These are phyloP conservation scores for Cephus nigrinus DNA, from an alignment of 2,888 invertebrate genomes.

Conservation along the genomic window DNA sequence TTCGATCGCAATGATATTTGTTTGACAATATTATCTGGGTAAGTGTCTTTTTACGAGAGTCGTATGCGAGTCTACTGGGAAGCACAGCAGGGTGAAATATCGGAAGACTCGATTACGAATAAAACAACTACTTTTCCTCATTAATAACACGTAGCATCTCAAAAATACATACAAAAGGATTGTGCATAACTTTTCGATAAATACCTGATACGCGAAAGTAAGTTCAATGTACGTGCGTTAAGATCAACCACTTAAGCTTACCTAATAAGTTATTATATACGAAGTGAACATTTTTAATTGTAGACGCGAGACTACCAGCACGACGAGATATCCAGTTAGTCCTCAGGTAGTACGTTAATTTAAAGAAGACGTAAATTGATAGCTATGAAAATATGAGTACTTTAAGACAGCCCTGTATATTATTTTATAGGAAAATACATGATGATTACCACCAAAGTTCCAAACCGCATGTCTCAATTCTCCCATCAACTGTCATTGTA, in stretches of 20 bases:
- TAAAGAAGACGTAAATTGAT: constrained; percentile 39
- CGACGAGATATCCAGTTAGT: constrained; percentile 28
- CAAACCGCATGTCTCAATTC: no score
- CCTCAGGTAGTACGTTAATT: constrained; percentile 27
- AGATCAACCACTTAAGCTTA: constrained; percentile 17
- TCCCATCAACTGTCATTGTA: no score
- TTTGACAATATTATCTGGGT: no score
- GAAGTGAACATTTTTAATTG: constrained; percentile 14
- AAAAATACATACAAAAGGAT: no score
- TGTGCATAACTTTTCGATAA: neutral
- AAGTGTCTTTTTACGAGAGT: no score
- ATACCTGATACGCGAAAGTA: neutral
- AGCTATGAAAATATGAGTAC: constrained; percentile 46
- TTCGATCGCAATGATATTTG: no score
- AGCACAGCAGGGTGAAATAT: no score
- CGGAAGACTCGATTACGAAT: no score
- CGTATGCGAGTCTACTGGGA: no score
- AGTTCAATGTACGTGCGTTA: constrained; percentile 13
- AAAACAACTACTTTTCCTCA: no score
- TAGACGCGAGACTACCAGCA: constrained; percentile 19
- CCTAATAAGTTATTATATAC: constrained; percentile 18
- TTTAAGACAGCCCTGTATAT: constrained; percentile 59
- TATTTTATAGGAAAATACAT: constrained; percentile 63
- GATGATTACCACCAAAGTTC: constrained; percentile 51
- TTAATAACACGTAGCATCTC: no score